phyloP scores from a whole-genome alignment of 2,797 vertebrate species.

The Sebastes baramenuke region DNA sequence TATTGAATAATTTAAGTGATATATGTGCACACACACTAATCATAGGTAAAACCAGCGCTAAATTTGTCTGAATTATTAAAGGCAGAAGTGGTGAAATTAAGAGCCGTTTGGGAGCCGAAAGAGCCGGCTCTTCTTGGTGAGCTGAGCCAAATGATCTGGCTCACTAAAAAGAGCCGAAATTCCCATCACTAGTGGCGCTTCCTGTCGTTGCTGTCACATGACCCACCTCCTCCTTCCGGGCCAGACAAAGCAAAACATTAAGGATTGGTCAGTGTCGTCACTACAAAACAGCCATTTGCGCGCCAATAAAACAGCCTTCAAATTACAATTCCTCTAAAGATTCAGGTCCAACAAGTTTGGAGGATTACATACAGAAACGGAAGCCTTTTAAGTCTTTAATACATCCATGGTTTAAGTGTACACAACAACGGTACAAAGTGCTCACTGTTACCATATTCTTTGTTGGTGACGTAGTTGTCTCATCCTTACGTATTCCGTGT shows the following conservation, averaged over 20 bases:
- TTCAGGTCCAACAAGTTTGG: rapidly evolving
- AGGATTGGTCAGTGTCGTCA: not conserved
- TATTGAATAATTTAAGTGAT: too few relatives aligned
- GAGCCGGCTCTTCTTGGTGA: too few relatives aligned
- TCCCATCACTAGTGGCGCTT: not conserved
- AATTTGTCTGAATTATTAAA: too few relatives aligned
- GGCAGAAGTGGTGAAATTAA: too few relatives aligned
- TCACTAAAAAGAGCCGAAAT: too few relatives aligned
- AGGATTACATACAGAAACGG: not conserved
- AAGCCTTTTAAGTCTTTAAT: not conserved
- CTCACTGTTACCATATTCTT: not conserved
- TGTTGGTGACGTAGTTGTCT: conserved; percentile 10
- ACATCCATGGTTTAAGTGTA: too few relatives aligned
- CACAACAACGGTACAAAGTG: not conserved
- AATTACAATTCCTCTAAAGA: not conserved
- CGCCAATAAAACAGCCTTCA: not conserved
- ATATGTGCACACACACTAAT: too few relatives aligned
- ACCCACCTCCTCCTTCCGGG: not conserved
- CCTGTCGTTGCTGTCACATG: not conserved
- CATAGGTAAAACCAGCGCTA: too few relatives aligned
- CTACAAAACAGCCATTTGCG: rapidly evolving
- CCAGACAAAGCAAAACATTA: not conserved
- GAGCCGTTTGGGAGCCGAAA: too few relatives aligned
- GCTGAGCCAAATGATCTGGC: too few relatives aligned
- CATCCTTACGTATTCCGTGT: not conserved